Base-by-base conservation (phyloP, 2,113 vertebrate species). In the Gymnorhina tibicen region DNA sequence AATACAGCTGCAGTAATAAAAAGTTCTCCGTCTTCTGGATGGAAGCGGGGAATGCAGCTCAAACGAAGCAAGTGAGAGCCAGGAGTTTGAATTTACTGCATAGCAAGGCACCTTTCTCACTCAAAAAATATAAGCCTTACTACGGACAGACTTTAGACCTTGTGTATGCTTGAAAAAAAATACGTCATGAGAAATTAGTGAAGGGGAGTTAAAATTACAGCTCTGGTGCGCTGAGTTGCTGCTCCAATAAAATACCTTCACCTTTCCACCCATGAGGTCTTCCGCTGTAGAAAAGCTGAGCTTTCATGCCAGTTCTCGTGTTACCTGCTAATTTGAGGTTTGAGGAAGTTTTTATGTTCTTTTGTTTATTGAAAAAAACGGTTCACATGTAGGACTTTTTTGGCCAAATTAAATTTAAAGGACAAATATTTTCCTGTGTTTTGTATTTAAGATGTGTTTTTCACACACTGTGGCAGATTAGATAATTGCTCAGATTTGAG, bases 181-280 rank as follows among this genome's bases (percentile, higher is more conserved):
- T 24, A 10, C 2, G 33, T 44, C 0, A 3, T 7, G n/a, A 74
- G 32, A 52, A 87, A 33, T 41, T 23, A 37, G 6, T 26, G 12
- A 19, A 15, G 10, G 12, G 6, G 23, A 23, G 6, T 9, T 81
- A 59, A 79, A 73, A 39, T 66, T 30, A 9, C 13, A 32, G 63
- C 24, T 21, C 3, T 27, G 32, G 16, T 11, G 13, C 2, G 3
- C 37, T 52, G 44, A 56, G 28, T 49, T 39, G 5, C 46, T n/a
- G 30, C 63, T 44, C 24, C 26, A 4, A 0, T 13, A 8, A 81
- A 47, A 37, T 14, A 7, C 53, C 63, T 60, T 22, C 6, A 0
- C 16, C 15, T 50, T 79, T 56, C 39, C 2, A 17, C 27, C 14
- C 21, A 0, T 8, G 33, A 44, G 53, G 20, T 68, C 1, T 67